phyloP scores from a whole-genome alignment of 2,797 vertebrate species.

The Sebastes steindachneri region DNA sequence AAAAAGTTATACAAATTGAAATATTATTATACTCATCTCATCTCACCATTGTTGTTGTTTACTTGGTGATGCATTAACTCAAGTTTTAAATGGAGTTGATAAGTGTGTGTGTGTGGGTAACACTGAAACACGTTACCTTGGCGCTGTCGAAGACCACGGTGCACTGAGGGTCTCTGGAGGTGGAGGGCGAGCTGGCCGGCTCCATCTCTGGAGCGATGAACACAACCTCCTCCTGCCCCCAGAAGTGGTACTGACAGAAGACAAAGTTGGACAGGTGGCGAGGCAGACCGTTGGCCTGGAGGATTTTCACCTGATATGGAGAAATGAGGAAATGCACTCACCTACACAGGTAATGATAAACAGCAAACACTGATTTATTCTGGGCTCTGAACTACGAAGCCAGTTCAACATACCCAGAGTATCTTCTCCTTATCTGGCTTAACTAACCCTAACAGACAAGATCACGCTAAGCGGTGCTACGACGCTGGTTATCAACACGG shows the following conservation, averaged over 20 bases:
- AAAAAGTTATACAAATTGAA: rapidly evolving
- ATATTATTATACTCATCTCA: background rate
- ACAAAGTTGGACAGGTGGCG: slow-evolving; percentile 95
- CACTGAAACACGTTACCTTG: slow-evolving; percentile 75
- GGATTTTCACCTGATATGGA: slow-evolving; percentile 89
- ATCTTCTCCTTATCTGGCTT: too few species aligned
- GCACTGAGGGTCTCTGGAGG: slow-evolving; percentile 90
- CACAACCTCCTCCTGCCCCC: slow-evolving; percentile 89
- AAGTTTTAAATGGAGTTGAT: background rate
- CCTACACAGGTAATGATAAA: background rate
- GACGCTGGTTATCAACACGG: too few species aligned
- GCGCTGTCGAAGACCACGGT: slow-evolving; percentile 94
- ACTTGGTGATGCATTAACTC: background rate
- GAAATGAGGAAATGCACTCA: background rate
- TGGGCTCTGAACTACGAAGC: background rate
- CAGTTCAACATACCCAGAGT: too few species aligned
- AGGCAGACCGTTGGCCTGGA: slow-evolving; percentile 94
- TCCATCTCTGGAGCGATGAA: slow-evolving; percentile 89
- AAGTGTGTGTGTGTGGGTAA: background rate
- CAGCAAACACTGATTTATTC: background rate
- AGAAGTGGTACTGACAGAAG: slow-evolving; percentile 95
- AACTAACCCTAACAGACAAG: too few species aligned
- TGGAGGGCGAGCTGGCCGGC: slow-evolving; percentile 78
- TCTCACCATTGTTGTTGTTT: background rate
- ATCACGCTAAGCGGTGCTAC: too few species aligned